phyloP scores from a whole-genome alignment of 2,797 vertebrate species.

The Hippopotamyrus pictus region DNA sequence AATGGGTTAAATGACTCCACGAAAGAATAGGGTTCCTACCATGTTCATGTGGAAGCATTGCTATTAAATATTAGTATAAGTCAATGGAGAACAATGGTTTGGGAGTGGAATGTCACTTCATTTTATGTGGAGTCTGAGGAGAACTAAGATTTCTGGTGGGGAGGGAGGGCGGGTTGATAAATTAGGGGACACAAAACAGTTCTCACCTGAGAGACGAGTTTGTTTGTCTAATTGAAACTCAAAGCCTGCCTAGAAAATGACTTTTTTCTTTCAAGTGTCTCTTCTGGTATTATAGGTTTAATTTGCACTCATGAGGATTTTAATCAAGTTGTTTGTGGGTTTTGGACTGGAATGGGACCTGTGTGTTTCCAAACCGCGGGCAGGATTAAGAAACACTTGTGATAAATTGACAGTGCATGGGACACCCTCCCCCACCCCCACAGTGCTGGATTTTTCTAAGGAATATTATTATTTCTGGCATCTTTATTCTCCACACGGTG shows the following conservation, averaged over 20 bases:
- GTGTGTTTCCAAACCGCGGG: neutral
- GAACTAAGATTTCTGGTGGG: neutral
- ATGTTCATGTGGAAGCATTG: neutral
- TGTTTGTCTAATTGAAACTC: neutral
- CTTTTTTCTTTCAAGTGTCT: neutral
- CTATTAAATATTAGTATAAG: neutral
- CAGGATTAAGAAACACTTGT: neutral
- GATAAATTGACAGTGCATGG: neutral
- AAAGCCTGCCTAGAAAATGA: neutral
- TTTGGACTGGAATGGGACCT: neutral
- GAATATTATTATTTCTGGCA: neutral
- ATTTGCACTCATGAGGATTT: neutral
- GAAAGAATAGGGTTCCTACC: neutral
- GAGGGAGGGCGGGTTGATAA: neutral
- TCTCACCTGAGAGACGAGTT: neutral
- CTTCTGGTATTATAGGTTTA: constrained; percentile 3
- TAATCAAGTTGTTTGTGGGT: neutral
- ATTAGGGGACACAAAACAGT: neutral
- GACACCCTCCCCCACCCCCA: neutral
- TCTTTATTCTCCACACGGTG: neutral
- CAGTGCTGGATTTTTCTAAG: neutral
- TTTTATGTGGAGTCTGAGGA: neutral
- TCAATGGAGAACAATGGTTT: neutral
- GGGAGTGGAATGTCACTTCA: neutral
- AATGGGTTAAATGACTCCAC: neutral